A percentile compares a stretch with the other conserved stretches of the same genome.
phyloP scores from a whole-genome alignment of 1,140 invertebrate species.

The Heliothis subflexa region DNA sequence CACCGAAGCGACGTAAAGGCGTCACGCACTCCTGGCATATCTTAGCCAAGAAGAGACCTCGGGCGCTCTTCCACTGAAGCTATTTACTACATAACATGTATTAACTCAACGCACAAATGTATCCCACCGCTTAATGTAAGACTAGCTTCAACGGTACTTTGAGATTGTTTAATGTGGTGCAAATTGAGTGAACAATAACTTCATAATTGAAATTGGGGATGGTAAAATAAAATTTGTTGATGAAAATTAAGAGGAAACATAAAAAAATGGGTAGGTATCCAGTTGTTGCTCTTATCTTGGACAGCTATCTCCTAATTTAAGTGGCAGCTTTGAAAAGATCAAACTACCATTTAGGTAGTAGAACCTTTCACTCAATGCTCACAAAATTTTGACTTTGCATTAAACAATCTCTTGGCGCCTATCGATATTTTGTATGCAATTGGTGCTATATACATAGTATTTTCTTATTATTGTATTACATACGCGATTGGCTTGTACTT shows the following conservation, averaged over 20 bases:
- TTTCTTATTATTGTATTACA: constrained; percentile 39
- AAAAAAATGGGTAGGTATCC: too few relatives aligned
- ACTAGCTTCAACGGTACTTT: constrained; percentile 52
- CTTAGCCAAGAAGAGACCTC: constrained; percentile 74
- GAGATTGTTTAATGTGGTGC: background rate
- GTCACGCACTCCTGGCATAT: constrained; percentile 76
- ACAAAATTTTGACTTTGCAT: background rate
- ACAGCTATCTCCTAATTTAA: too few relatives aligned
- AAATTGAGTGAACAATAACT: background rate
- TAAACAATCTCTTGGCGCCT: background rate
- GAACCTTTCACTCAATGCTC: too few relatives aligned
- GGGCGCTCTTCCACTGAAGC: constrained; percentile 75
- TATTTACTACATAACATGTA: constrained; percentile 14
- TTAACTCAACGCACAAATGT: constrained; percentile 57
- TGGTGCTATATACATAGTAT: constrained; percentile 55
- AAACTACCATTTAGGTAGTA: too few relatives aligned
- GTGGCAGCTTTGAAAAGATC: too few relatives aligned
- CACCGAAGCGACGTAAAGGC: constrained; percentile 77
- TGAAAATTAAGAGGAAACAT: too few relatives aligned
- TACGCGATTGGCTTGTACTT: constrained; percentile 37
- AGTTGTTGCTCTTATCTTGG: too few relatives aligned
- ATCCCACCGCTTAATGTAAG: constrained; percentile 74
- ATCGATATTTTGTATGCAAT: constrained; percentile 51
- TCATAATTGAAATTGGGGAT: too few relatives aligned
- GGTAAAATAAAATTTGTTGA: too few relatives aligned